Conservation (phyloP, 2,113 vertebrate species). For the Saccopteryx leptura region DNA sequence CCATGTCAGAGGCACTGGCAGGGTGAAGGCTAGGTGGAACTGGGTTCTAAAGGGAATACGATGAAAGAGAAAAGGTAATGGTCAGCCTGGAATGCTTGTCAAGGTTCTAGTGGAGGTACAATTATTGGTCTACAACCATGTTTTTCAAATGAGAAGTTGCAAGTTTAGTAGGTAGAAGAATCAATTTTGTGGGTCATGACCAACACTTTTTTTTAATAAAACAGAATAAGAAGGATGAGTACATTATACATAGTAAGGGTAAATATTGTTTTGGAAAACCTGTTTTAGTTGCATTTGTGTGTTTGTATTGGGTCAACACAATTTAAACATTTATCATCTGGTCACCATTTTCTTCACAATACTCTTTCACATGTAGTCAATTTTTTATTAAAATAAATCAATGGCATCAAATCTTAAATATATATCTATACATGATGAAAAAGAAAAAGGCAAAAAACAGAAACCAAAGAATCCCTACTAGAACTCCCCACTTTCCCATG, state of each 20-base stretch:
- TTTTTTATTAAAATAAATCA: constrained; percentile 31
- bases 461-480: constrained; percentile 11
- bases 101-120: background rate
- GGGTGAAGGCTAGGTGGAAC: background rate
- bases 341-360: constrained; percentile 40
- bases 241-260: background rate
- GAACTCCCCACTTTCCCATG: background rate
- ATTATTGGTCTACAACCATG: background rate
- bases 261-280: background rate
- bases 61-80: background rate
- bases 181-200: background rate
- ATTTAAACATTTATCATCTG: constrained; percentile 33
- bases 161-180: background rate
- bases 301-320: background rate
- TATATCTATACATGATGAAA: background rate
- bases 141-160: background rate
- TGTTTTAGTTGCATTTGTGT: background rate
- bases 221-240: background rate
- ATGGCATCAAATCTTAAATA: constrained; percentile 17
- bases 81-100: background rate
- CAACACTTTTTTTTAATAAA: background rate
- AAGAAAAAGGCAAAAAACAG: background rate
- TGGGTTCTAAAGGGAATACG: background rate
- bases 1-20: background rate
- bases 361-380: background rate